A percentile compares a stretch with the other conserved stretches of the same genome.
Evolutionary conservation across 2,797 vertebrate genomes (phyloP).

Genomic region (Typhlichthys subterraneus): DNA sequence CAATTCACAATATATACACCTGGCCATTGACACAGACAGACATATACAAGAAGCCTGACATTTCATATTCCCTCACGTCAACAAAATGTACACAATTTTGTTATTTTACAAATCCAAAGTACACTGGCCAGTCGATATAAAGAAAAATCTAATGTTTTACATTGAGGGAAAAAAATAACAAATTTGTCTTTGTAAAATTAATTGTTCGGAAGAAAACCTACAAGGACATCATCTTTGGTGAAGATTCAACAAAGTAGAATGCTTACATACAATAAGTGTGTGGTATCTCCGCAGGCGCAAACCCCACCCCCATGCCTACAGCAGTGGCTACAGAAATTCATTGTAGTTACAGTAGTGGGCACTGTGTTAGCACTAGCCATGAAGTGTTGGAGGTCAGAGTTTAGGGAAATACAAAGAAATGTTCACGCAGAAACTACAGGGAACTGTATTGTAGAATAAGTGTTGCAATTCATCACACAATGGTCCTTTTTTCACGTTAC

Average conservation of each 20-base stretch:
- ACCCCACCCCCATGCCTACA: slow-evolving; percentile 22
- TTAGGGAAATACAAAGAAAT: slow-evolving; percentile 22
- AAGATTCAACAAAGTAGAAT: slow-evolving; percentile 69
- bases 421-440: slow-evolving; percentile 11
- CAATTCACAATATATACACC: slow-evolving; percentile 72
- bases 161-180: slow-evolving; percentile 33
- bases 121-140: slow-evolving; percentile 56
- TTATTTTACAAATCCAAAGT: slow-evolving; percentile 63
- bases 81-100: slow-evolving; percentile 19
- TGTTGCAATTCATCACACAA: slow-evolving; percentile 24
- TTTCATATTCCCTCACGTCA: slow-evolving; percentile 22
- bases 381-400: slow-evolving; percentile 8
- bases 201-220: slow-evolving; percentile 45
- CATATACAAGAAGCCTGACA: slow-evolving; percentile 60
- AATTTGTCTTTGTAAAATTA: slow-evolving; percentile 20
- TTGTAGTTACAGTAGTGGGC: slow-evolving; percentile 25
- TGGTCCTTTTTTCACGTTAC: slow-evolving; percentile 4
- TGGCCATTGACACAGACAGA: slow-evolving; percentile 67
- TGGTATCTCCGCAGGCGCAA: slow-evolving; percentile 9
- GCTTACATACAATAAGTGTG: slow-evolving; percentile 47
- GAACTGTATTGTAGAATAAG: slow-evolving; percentile 11
- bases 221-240: slow-evolving; percentile 83
- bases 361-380: slow-evolving; percentile 16
- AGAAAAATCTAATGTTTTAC: slow-evolving; percentile 34
- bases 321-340: slow-evolving; percentile 32